A percentile compares a stretch with the other conserved stretches of the same genome.
These are phyloP conservation scores for Pomacea maculata DNA, from an alignment of 1,140 invertebrate species.

Conservation along the genomic window DNA sequence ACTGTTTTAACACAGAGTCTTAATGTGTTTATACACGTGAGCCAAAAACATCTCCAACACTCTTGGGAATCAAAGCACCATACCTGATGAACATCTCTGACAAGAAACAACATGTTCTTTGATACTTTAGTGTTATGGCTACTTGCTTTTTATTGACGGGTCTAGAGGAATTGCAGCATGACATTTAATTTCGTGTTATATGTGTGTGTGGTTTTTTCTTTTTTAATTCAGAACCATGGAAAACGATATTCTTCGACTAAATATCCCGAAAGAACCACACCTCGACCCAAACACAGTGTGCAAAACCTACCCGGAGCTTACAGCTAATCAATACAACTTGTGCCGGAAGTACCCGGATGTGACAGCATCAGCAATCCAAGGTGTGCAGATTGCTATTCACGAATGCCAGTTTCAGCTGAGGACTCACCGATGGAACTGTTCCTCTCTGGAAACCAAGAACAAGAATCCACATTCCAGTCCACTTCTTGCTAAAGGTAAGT, in stretches of 20 bases:
- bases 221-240: slow-evolving; percentile 43
- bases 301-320: slow-evolving; percentile 75
- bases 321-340: slow-evolving; percentile 81
- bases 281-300: slow-evolving; percentile 60
- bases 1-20: too few relatives aligned
- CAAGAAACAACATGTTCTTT: too few relatives aligned
- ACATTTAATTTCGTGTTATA: neutral
- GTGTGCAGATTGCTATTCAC: slow-evolving; percentile 83
- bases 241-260: slow-evolving; percentile 59
- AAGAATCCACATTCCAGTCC: slow-evolving; percentile 81
- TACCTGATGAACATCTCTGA: too few relatives aligned
- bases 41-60: too few relatives aligned
- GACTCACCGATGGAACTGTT: slow-evolving; percentile 64
- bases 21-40: too few relatives aligned
- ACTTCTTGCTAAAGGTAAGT: slow-evolving; percentile 75
- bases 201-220: neutral
- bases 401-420: slow-evolving; percentile 63
- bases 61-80: too few relatives aligned
- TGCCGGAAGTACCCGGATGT: slow-evolving; percentile 85
- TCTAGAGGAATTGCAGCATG: too few relatives aligned
- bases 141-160: too few relatives aligned
- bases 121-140: too few relatives aligned
- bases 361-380: slow-evolving; percentile 87
- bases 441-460: slow-evolving; percentile 70
- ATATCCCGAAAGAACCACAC: slow-evolving; percentile 55